Conservation (phyloP, 2,888 invertebrate genomes). For the Scaptomyza polygonia region DNA sequence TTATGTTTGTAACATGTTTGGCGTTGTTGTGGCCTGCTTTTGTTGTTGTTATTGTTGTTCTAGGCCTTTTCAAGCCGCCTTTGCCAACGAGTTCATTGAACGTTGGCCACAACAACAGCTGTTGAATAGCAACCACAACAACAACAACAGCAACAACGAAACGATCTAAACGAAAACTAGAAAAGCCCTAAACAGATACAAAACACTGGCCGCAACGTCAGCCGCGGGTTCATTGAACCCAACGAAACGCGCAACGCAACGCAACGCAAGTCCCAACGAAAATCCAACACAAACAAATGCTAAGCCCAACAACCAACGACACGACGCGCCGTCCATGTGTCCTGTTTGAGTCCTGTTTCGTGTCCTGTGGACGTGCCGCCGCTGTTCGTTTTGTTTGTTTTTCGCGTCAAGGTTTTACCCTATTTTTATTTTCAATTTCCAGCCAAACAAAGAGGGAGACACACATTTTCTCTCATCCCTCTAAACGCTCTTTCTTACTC, state of each 20-base stretch:
- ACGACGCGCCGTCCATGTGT: conserved; percentile 18
- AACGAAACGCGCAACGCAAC: conserved; percentile 5
- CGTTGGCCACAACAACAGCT: conserved; percentile 67
- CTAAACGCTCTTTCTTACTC: background rate
- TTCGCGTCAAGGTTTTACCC: conserved; percentile 80
- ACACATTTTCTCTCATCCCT: conserved; percentile 10
- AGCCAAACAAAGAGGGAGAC: conserved; percentile 23
- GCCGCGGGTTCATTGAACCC: conserved; percentile 48
- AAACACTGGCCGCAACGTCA: conserved; percentile 38
- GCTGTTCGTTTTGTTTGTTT: conserved; percentile 70
- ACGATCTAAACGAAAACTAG: conserved; percentile 16
- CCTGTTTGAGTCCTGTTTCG: conserved; percentile 13
- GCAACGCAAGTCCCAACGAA: conserved; percentile 7
- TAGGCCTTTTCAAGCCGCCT: conserved; percentile 10
- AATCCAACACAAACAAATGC: conserved; percentile 13
- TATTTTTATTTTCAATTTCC: conserved; percentile 64
- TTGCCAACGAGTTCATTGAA: conserved; percentile 62
- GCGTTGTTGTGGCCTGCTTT: conserved; percentile 15
- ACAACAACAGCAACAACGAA: conserved; percentile 17
- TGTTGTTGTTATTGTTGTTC: conserved; percentile 3
- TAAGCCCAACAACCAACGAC: conserved; percentile 7
- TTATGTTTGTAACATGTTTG: conserved; percentile 4
- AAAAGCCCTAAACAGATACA: conserved; percentile 12
- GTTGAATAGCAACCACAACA: conserved; percentile 49
- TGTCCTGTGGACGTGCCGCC: conserved; percentile 40